Conservation (phyloP, 2,888 invertebrate species). For the Stenchaetothrips biformis region DNA sequence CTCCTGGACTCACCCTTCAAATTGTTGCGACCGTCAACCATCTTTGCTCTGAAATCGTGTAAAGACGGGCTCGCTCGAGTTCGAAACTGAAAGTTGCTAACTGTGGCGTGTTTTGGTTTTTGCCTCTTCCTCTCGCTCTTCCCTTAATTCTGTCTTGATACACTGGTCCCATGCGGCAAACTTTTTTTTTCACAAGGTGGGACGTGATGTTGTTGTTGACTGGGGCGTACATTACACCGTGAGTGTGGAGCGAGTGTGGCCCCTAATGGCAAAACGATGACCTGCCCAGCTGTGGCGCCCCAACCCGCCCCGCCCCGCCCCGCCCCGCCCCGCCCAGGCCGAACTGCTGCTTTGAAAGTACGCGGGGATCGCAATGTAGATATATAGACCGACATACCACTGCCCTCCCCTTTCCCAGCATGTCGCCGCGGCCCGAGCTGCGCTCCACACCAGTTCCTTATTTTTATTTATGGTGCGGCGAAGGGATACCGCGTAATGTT, state of each 20-base stretch:
- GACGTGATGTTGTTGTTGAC: background rate
- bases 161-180: background rate
- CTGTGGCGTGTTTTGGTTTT: background rate
- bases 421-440: background rate
- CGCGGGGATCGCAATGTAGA: conserved; percentile 1
- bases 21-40: too few relatives aligned
- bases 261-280: background rate
- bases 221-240: background rate
- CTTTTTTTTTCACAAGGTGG: background rate
- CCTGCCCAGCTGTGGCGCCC: background rate
- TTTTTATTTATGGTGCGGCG: conserved; percentile 11
- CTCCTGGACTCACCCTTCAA: too few relatives aligned
- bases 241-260: background rate
- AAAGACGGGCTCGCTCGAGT: background rate
- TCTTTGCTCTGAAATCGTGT: too few relatives aligned
- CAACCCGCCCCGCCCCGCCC: background rate
- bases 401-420: background rate
- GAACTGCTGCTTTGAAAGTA: background rate
- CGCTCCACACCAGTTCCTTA: background rate
- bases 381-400: conserved; percentile 3
- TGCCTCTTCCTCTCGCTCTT: background rate
- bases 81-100: background rate
- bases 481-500: background rate
- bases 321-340: background rate
- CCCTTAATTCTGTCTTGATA: background rate